phyloP scores from a whole-genome alignment of 1,140 invertebrate genomes.

The Diorhabda sublineata region DNA sequence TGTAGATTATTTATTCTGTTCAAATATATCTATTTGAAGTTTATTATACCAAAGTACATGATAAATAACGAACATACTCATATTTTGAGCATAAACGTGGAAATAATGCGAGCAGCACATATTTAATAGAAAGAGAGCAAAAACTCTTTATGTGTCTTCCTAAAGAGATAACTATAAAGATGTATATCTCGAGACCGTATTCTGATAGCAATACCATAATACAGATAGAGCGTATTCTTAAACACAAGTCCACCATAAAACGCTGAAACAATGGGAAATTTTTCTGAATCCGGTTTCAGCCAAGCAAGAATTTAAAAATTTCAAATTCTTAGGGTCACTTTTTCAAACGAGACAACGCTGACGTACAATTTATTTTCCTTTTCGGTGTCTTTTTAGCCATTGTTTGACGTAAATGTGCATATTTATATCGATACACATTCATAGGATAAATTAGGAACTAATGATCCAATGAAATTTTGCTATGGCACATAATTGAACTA shows the following conservation, averaged over 20 bases:
- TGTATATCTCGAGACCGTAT: background rate
- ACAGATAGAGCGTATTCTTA: slow-evolving; percentile 6
- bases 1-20: background rate
- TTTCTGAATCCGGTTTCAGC: slow-evolving; percentile 4
- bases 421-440: too few relatives aligned
- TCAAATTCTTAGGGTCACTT: background rate
- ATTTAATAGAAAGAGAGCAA: background rate
- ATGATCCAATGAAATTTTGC: too few relatives aligned
- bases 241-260: slow-evolving; percentile 3
- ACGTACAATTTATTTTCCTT: too few relatives aligned
- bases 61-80: background rate
- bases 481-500: too few relatives aligned
- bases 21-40: background rate
- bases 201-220: background rate
- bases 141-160: background rate
- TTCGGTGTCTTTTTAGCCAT: too few relatives aligned
- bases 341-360: too few relatives aligned
- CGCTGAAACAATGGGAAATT: slow-evolving; percentile 7
- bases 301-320: background rate
- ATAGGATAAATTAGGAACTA: too few relatives aligned
- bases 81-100: background rate
- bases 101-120: background rate
- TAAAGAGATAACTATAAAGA: slow-evolving; percentile 3
- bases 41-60: background rate
- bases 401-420: too few relatives aligned